Evolutionary conservation across 1,140 invertebrate genomes (phyloP).

Genomic region (Camponotus vicinus): DNA sequence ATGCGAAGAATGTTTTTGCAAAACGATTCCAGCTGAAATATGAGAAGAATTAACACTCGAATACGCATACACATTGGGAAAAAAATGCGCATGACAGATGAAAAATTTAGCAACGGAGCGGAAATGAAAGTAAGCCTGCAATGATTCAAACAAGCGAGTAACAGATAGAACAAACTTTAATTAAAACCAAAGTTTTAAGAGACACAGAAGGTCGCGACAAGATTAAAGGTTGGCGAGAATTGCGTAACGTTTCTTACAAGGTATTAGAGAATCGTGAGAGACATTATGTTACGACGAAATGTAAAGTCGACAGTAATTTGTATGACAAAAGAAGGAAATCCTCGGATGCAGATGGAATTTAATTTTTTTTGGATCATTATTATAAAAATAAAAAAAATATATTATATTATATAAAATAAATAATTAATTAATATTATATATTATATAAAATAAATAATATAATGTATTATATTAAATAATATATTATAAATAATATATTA

Average conservation of each 20-base stretch:
- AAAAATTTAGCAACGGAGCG: conserved; percentile 48
- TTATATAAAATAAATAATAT: too few relatives aligned
- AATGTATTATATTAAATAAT: too few relatives aligned
- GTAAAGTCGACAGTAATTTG: conserved; percentile 28
- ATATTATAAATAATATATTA: too few relatives aligned
- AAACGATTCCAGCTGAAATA: neutral
- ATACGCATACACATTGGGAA: neutral
- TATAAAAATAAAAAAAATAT: neutral
- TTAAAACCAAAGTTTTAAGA: conserved; percentile 71
- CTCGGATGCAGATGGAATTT: neutral
- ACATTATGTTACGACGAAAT: conserved; percentile 33
- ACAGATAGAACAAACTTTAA: conserved; percentile 74
- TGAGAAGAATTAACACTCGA: neutral
- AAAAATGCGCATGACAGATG: neutral
- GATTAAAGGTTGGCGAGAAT: conserved; percentile 60
- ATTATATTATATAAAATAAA: too few relatives aligned
- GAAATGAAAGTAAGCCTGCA: conserved; percentile 70
- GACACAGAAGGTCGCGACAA: conserved; percentile 42
- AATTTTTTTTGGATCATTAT: neutral
- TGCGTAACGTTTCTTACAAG: conserved; percentile 58
- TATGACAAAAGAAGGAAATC: conserved; percentile 2
- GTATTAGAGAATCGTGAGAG: conserved; percentile 22
- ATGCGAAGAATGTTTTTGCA: neutral
- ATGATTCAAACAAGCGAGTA: conserved; percentile 64
- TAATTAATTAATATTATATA: too few relatives aligned